Percentiles rank a stretch among this genome's conserved stretches.
Conservation (phyloP, 2,113 vertebrate genomes). For the Mixornis gularis region DNA sequence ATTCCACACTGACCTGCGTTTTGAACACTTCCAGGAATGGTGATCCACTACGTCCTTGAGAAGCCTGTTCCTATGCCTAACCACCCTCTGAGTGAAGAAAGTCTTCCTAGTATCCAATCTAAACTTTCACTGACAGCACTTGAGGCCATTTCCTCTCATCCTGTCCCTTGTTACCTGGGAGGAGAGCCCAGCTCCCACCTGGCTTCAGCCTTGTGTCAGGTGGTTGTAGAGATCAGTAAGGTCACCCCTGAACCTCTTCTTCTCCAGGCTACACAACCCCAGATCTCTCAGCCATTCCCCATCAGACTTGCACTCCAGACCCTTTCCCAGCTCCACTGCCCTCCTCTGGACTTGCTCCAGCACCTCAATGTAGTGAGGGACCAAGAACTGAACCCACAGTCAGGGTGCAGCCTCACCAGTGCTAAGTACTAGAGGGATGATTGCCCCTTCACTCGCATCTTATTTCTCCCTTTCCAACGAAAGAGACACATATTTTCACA, state of each 20-base stretch:
- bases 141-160: background rate
- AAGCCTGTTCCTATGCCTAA: background rate
- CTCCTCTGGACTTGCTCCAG: background rate
- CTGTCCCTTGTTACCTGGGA: background rate
- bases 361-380: accelerated
- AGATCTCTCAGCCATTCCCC: background rate
- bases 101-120: background rate
- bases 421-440: background rate
- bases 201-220: background rate
- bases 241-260: background rate
- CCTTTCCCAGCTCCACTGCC: background rate
- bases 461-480: background rate
- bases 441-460: accelerated
- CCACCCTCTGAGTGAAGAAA: background rate
- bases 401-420: background rate
- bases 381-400: background rate
- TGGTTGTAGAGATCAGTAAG: background rate
- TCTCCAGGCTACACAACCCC: background rate
- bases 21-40: background rate
- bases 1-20: background rate
- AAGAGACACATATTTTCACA: background rate
- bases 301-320: background rate
- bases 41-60: background rate
- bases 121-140: background rate
- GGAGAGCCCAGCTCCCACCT: accelerated